Evolutionary conservation across 2,888 invertebrate genomes (phyloP).

Genomic region (Eugnorisma glareosa): DNA sequence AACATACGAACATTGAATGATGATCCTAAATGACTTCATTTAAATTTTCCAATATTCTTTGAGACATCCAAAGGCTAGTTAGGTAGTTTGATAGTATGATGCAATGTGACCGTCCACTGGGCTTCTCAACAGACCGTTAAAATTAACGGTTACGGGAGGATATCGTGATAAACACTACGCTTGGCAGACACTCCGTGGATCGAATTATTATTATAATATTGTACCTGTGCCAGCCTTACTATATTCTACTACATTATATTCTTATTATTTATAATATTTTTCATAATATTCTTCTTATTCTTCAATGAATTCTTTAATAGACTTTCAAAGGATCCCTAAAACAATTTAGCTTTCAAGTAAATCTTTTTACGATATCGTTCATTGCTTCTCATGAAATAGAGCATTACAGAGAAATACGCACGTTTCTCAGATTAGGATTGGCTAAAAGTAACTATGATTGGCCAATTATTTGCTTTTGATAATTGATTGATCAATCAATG

Average conservation of each 20-base stretch:
- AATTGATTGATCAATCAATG: slow-evolving; percentile 52
- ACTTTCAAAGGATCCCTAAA: neutral
- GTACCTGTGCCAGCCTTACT: neutral
- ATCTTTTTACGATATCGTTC: neutral
- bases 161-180: slow-evolving; percentile 39
- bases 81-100: slow-evolving; percentile 14
- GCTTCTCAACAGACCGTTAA: slow-evolving; percentile 50
- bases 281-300: neutral
- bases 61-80: neutral
- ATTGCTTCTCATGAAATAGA: slow-evolving; percentile 20
- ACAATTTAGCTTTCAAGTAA: neutral
- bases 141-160: slow-evolving; percentile 39
- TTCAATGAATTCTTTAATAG: neutral
- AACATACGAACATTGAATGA: neutral
- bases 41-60: neutral
- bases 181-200: slow-evolving; percentile 7
- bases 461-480: slow-evolving; percentile 54
- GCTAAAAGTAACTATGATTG: slow-evolving; percentile 40
- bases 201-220: slow-evolving; percentile 5
- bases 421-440: slow-evolving; percentile 40
- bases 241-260: neutral
- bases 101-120: slow-evolving; percentile 42
- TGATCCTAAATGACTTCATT: neutral
- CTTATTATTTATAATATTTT: no score
- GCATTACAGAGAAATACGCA: slow-evolving; percentile 37